Percentiles rank a stretch among this genome's conserved stretches.
phyloP scores from a whole-genome alignment of 2,113 vertebrate genomes.

The Zosterops lateralis region DNA sequence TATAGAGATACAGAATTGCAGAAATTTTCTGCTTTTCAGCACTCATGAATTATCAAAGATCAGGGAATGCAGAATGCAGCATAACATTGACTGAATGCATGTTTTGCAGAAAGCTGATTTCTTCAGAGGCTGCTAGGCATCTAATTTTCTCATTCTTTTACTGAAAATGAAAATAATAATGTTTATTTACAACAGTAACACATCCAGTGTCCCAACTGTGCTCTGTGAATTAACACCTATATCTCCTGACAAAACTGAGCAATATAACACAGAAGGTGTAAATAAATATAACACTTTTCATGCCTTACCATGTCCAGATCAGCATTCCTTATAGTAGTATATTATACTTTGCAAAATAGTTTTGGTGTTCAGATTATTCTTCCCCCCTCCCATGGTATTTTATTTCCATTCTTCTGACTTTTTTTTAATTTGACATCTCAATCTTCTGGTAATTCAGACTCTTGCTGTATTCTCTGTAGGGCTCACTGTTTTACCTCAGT shows the following conservation, averaged over 20 bases:
- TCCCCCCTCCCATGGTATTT: fast-evolving
- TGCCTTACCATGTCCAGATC: not conserved
- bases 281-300: slow-evolving; percentile 33
- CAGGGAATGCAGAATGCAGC: not conserved
- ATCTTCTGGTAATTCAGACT: not conserved
- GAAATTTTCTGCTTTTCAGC: not conserved
- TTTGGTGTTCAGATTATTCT: not conserved
- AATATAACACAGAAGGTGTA: not conserved
- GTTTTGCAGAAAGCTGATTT: not conserved
- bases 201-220: not conserved
- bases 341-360: not conserved
- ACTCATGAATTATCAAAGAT: not conserved
- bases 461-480: not conserved
- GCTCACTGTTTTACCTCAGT: not conserved
- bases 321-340: not conserved
- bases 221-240: slow-evolving; percentile 29
- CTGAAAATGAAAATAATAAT: not conserved
- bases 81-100: not conserved
- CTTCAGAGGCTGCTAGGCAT: not conserved
- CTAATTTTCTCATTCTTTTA: not conserved
- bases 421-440: not conserved
- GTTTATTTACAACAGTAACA: not conserved
- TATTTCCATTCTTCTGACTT: not conserved
- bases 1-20: not conserved
- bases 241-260: not conserved